phyloP scores from a whole-genome alignment of 1,140 invertebrate genomes.

The Drosophila subobscura region DNA sequence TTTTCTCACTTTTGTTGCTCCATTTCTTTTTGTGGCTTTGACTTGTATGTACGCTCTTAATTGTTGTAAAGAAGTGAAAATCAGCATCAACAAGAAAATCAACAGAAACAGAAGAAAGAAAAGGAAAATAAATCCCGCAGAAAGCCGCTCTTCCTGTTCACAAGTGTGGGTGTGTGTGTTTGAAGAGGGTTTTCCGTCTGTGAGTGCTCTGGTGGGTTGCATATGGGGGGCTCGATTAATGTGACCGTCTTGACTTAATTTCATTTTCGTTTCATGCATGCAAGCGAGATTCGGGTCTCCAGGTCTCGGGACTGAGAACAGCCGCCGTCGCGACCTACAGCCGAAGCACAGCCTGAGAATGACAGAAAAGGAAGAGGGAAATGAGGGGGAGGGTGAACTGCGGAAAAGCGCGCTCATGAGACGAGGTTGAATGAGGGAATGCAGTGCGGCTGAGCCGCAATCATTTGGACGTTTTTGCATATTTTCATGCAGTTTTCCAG shows the following conservation, averaged over 20 bases:
- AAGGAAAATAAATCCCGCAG: slow-evolving; percentile 67
- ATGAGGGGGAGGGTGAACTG: slow-evolving; percentile 6
- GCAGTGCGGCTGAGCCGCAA: slow-evolving; percentile 65
- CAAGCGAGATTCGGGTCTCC: slow-evolving; percentile 27
- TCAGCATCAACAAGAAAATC: slow-evolving; percentile 51
- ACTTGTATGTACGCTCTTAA: slow-evolving; percentile 76
- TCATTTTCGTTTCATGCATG: slow-evolving; percentile 74
- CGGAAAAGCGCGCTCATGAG: slow-evolving; percentile 24
- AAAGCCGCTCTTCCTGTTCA: slow-evolving; percentile 40
- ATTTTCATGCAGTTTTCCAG: slow-evolving; percentile 77
- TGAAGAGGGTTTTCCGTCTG: too few species aligned
- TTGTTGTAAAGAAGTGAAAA: slow-evolving; percentile 82
- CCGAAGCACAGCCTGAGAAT: slow-evolving; percentile 24
- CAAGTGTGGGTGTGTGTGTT: too few species aligned
- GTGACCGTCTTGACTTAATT: slow-evolving; percentile 80
- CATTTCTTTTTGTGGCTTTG: slow-evolving; percentile 76
- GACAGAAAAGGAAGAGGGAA: not conserved
- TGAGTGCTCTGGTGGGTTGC: slow-evolving; percentile 17
- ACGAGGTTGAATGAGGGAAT: slow-evolving; percentile 27
- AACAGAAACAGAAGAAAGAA: slow-evolving; percentile 23
- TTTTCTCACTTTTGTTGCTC: slow-evolving; percentile 66
- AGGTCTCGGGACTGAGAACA: slow-evolving; percentile 19
- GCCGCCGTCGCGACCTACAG: slow-evolving; percentile 48
- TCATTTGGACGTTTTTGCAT: slow-evolving; percentile 79
- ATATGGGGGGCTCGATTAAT: slow-evolving; percentile 71